Base-by-base conservation (phyloP, 1,140 invertebrate genomes). In the Calephelis nemesis region DNA sequence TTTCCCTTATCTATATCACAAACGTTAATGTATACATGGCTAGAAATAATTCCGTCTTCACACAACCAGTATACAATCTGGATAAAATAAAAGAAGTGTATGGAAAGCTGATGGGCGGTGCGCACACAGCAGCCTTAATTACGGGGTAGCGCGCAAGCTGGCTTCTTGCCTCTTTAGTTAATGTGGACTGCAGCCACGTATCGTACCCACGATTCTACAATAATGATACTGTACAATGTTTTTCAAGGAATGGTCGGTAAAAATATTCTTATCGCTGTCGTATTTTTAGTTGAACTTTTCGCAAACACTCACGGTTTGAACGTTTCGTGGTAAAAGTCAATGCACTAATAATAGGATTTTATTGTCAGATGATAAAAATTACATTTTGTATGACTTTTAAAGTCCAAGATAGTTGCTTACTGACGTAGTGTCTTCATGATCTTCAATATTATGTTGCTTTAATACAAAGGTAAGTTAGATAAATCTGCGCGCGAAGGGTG, bases 71-170 rank as follows among this genome's bases (percentile, higher is more conserved):
- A 67, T 69, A 62, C 62, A 75, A 45, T 71, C 15, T 52, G 52
- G 48, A 40, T 69, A 75, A 70, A 71, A 75, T 72, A 72, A 75
- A 75, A 69, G 50, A 75, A 67, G 68, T 30, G 30, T 75, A 75
- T 75, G 74, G 74, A 52, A 66, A 69, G 64, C 69, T 66, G 62
- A 69, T 75, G 74, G 74, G 74, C 74, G 74, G 74, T 67, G 69
- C 71, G 71, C 74, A 66, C 47, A 68, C 74, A 71, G 74, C 74
- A 75, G 74, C 71, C 71, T 73, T 75, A 75, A 75, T 73, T 73
- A 73, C 65, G 71, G 74, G 74, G 74, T 74, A 74, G 67, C 72
- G 69, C 50, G 50, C 50, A 13, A 52, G 63, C 58, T 67, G 62
- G 74, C 74, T 75, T 73, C 74, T 75, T 75, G 74, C 74, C 71